Conservation (phyloP, 2,888 invertebrate genomes). For the Eumacrocentrus americanus region DNA sequence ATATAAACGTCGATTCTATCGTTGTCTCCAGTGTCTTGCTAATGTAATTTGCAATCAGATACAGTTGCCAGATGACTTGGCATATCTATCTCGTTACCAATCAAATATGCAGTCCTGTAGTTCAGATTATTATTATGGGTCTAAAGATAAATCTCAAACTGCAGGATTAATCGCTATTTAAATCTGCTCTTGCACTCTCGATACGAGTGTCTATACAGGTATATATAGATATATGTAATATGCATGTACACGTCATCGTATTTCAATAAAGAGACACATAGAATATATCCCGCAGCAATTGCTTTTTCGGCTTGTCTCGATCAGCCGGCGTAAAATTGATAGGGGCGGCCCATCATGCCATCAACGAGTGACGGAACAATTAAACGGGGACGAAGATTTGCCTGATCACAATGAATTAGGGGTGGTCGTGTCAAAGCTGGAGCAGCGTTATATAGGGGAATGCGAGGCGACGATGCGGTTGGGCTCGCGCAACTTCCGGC, state of each 20-base stretch:
- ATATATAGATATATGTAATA: neutral
- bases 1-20: neutral
- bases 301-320: conserved; percentile 6
- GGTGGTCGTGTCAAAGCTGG: conserved; percentile 19
- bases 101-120: neutral
- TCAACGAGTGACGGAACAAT: conserved; percentile 24
- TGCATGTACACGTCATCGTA: neutral
- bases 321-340: conserved; percentile 24
- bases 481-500: conserved; percentile 16
- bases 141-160: too few species aligned
- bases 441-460: neutral
- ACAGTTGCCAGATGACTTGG: neutral
- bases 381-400: conserved; percentile 27
- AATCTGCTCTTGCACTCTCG: too few species aligned
- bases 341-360: conserved; percentile 1
- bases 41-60: neutral
- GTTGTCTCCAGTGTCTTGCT: neutral
- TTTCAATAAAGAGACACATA: neutral
- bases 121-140: too few species aligned
- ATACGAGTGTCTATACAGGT: too few species aligned
- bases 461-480: conserved; percentile 18
- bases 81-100: neutral
- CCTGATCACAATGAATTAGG: conserved; percentile 29
- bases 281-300: conserved; percentile 1
- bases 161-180: too few species aligned